phyloP scores from a whole-genome alignment of 2,888 invertebrate genomes.

The Apamea crenata region DNA sequence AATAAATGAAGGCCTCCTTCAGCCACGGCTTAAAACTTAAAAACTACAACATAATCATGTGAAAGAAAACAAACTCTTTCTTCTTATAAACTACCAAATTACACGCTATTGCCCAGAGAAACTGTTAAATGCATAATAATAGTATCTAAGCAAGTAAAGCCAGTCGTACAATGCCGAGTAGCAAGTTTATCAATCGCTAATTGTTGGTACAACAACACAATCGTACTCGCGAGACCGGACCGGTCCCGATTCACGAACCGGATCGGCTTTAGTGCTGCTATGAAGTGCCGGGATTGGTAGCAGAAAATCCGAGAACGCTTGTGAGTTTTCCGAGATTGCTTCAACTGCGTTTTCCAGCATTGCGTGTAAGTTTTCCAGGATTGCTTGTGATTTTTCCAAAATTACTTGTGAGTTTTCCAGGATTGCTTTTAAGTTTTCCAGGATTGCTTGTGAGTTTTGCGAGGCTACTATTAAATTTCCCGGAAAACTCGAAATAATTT shows the following conservation, averaged over 20 bases:
- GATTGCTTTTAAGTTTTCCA: neutral
- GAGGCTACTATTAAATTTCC: too few species aligned
- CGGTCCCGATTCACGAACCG: conserved; percentile 67
- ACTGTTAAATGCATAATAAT: conserved; percentile 44
- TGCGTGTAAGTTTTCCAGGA: neutral
- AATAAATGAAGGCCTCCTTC: neutral
- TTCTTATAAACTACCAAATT: neutral
- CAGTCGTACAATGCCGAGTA: conserved; percentile 25
- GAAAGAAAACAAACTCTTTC: neutral
- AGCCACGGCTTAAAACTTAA: neutral
- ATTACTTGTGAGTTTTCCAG: neutral
- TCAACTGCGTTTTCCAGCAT: neutral
- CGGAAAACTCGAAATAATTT: too few species aligned
- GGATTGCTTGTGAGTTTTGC: neutral
- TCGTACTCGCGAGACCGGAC: conserved; percentile 41
- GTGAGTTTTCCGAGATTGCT: neutral
- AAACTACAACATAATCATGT: neutral
- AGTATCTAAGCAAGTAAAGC: conserved; percentile 18
- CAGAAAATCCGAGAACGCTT: too few species aligned
- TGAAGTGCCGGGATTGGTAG: neutral
- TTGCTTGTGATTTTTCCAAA: neutral
- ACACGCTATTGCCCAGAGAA: neutral
- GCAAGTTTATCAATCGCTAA: conserved; percentile 61
- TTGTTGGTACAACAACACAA: conserved; percentile 48
- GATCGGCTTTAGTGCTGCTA: conserved; percentile 40